Conservation (phyloP, 2,888 invertebrate species). For the Morpho deidamia region DNA sequence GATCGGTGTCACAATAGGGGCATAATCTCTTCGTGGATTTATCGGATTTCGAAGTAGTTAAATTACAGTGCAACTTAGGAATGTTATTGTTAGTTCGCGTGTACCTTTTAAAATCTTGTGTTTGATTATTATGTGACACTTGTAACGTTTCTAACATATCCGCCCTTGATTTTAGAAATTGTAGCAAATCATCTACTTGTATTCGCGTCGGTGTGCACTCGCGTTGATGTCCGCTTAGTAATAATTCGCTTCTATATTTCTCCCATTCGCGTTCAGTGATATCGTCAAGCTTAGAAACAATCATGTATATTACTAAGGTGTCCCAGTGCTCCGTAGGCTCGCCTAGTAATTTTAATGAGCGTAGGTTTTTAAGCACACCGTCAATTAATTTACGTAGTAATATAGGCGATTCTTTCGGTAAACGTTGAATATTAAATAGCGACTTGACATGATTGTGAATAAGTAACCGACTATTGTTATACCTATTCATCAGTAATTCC, state of each 20-base stretch:
- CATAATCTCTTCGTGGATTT: not conserved
- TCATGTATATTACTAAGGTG: too few relatives aligned
- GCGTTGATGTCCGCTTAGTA: too few relatives aligned
- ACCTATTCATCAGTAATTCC: conserved; percentile 10
- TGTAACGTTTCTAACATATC: too few relatives aligned
- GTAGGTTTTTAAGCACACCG: conserved; percentile 19
- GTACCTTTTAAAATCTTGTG: not conserved
- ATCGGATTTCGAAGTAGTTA: not conserved
- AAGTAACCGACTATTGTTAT: conserved; percentile 14
- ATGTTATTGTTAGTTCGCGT: not conserved
- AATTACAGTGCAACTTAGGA: not conserved
- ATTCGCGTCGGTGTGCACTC: too few relatives aligned
- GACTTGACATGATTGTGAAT: conserved; percentile 22
- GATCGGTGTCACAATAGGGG: conserved; percentile 6
- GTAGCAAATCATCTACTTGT: too few relatives aligned
- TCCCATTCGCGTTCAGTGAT: too few relatives aligned
- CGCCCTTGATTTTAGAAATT: too few relatives aligned
- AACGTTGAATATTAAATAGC: conserved; percentile 14
- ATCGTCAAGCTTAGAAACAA: too few relatives aligned
- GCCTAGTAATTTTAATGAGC: conserved; percentile 19
- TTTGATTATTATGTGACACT: not conserved
- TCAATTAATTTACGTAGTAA: conserved; percentile 22
- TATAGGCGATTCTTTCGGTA: conserved; percentile 19
- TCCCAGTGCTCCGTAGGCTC: too few relatives aligned
- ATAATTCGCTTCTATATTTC: too few relatives aligned